These are phyloP conservation scores for Heliothis peltigera DNA, from an alignment of 2,888 invertebrate species.

Conservation along the genomic window DNA sequence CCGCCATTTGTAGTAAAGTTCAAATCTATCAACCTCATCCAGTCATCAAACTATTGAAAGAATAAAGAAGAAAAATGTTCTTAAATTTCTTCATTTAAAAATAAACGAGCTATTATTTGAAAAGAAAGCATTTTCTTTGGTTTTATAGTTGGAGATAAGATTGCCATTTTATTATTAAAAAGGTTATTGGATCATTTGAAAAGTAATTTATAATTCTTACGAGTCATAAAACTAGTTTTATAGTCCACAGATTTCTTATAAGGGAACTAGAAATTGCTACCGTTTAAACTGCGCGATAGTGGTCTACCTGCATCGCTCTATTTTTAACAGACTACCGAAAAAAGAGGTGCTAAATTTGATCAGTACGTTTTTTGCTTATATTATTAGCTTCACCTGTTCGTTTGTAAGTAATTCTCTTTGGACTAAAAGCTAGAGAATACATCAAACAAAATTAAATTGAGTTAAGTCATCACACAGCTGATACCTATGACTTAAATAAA, in stretches of 20 bases:
- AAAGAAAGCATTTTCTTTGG: constrained; percentile 19
- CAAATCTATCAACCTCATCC: no score
- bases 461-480: no score
- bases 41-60: not conserved
- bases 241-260: not conserved
- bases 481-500: no score
- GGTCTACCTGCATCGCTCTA: no score
- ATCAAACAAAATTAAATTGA: no score
- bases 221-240: not conserved
- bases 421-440: no score
- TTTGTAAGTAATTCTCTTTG: no score
- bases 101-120: not conserved
- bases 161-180: constrained; percentile 19
- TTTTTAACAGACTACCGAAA: no score
- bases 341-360: no score
- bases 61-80: not conserved
- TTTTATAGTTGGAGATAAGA: constrained; percentile 34
- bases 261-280: not conserved
- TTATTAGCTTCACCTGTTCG: no score
- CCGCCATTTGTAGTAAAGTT: no score
- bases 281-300: not conserved
- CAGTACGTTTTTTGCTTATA: no score
- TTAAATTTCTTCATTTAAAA: constrained; percentile 2
- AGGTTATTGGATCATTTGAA: constrained; percentile 14
- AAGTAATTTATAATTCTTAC: constrained; percentile 3